Evolutionary conservation across 2,888 invertebrate genomes (phyloP), one percentile per base, ranked within the genome.

Genomic region (Drosophila kambysellisi): DNA sequence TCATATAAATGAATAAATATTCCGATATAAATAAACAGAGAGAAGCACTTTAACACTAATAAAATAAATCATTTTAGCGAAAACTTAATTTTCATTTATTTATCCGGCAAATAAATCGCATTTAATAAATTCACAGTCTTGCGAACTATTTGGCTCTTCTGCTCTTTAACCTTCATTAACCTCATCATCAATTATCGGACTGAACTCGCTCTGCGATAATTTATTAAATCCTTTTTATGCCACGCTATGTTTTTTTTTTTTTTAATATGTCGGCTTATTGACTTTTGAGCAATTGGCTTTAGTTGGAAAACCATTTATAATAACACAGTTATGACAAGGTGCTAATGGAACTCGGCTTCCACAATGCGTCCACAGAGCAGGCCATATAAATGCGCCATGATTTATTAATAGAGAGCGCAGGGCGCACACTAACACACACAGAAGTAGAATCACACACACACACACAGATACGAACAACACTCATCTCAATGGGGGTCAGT

Each of bases 321-420:
- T 67, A 74, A 61, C 64, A 33, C 39, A 68, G 67, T 71, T 79
- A 69, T 79, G 76, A 72, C 72, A 72, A 76, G 79, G 72, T 79
- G 76, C 76, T 76, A 79, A 79, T 79, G 79, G 76, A 48, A 65
- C 30, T 65, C 15, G 54, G 58, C 59, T 52, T 48, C 4, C 53
- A 74, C 51, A 35, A 46, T 59, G 50, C 56, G 43, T 17, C 54
- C 41, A 20, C 48, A 15, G 43, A 48, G 56, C 63, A 64, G 53
- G 35, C 69, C 70, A 67, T 70, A 82, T 70, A 78, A 88, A 86
- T 88, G 74, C 77, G 54, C 74, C 64, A 83, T 86, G 88, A 88
- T 86, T 88, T 86, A 88, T 88, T 83, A 78, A 83, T 78, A 82
- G 71, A 46, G 46, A 46, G 46, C 67, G 70, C 57, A 48, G 41